Conservation (phyloP, 2,888 invertebrate species). For the Chydorus sphaericus region DNA sequence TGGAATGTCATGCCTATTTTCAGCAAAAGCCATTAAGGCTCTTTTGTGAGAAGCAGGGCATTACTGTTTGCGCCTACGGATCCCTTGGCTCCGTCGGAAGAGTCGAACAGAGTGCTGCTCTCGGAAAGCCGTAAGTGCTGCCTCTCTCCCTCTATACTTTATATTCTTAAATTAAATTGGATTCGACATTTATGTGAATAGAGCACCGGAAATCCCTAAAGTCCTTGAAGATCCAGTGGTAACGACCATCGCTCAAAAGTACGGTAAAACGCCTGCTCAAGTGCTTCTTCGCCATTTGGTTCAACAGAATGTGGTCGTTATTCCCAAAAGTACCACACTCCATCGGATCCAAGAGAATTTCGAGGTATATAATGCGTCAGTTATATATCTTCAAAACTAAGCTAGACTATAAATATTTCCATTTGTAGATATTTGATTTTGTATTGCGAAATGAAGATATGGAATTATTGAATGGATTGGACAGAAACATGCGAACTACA, state of each 20-base stretch:
- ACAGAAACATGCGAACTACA: no score
- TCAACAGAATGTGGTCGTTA: constrained; percentile 54
- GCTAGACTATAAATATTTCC: no score
- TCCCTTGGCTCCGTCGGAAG: constrained; percentile 10
- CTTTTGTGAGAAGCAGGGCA: constrained; percentile 39
- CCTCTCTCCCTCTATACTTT: no score
- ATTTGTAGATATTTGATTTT: neutral
- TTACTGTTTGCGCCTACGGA: constrained; percentile 7
- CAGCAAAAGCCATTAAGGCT: constrained; percentile 48
- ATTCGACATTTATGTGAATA: no score
- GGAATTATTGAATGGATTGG: neutral
- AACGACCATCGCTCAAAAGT: constrained; percentile 28
- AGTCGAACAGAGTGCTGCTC: neutral
- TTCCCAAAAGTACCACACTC: constrained; percentile 70
- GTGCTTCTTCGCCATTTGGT: constrained; percentile 52
- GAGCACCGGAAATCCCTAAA: constrained; percentile 13
- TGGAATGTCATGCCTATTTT: constrained; percentile 63
- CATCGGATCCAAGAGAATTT: constrained; percentile 59
- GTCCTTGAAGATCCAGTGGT: constrained; percentile 27
- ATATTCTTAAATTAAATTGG: no score
- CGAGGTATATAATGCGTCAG: neutral
- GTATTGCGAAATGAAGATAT: neutral
- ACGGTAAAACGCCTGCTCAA: constrained; percentile 58
- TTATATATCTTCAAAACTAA: no score
- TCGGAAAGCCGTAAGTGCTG: no score